These are phyloP conservation scores for Casuarius casuarius DNA, from an alignment of 2,113 vertebrate genomes.

Conservation along the genomic window DNA sequence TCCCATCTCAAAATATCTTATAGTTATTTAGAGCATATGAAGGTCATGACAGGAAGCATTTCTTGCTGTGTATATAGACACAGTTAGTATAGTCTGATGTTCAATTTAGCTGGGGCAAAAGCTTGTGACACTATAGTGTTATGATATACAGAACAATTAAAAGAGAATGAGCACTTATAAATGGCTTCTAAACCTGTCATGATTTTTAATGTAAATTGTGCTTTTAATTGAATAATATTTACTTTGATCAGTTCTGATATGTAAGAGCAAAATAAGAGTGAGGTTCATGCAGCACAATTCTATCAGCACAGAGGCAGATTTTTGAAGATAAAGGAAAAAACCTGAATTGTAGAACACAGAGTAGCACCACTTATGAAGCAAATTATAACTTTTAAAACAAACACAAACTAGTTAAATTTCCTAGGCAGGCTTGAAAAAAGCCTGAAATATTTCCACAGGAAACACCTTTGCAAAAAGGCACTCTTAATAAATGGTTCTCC, in stretches of 20 bases:
- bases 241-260: background rate
- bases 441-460: background rate
- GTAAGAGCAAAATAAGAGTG: background rate
- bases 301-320: background rate
- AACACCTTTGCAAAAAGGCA: background rate
- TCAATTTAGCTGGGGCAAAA: background rate
- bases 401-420: conserved; percentile 7
- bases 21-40: background rate
- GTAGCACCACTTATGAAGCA: background rate
- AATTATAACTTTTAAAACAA: background rate
- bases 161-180: background rate
- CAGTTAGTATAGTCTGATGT: background rate
- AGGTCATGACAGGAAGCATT: background rate
- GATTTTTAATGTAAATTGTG: background rate
- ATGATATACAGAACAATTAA: background rate
- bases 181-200: background rate
- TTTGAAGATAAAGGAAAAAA: conserved; percentile 2
- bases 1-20: background rate
- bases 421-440: conserved; percentile 4
- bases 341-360: background rate
- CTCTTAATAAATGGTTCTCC: background rate
- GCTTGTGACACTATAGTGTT: background rate
- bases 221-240: background rate
- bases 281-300: background rate
- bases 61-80: background rate